A percentile compares a stretch with the other conserved stretches of the same genome.
These are phyloP conservation scores for Hermaeophaga mercurialis DNA, from an alignment of 2,888 invertebrate genomes.

Conservation along the genomic window DNA sequence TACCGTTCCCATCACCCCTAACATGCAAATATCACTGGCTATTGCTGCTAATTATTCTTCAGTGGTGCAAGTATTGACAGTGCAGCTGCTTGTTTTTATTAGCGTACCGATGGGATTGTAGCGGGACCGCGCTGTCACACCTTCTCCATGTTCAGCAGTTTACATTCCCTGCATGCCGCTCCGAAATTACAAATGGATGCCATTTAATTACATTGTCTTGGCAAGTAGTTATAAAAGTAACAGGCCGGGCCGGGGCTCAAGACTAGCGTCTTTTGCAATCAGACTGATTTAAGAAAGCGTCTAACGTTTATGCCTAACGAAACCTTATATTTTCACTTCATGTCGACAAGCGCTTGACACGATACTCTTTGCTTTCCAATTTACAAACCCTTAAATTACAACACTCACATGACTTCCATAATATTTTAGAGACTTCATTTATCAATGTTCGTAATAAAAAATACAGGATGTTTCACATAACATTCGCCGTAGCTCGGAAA, in stretches of 20 bases:
- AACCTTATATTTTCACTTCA: slow-evolving; percentile 10
- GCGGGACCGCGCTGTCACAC: slow-evolving; percentile 56
- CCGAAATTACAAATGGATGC: slow-evolving; percentile 59
- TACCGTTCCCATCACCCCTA: slow-evolving; percentile 24
- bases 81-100: slow-evolving; percentile 57
- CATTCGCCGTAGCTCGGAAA: too few relatives aligned
- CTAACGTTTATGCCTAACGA: slow-evolving; percentile 24
- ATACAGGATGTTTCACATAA: too few relatives aligned
- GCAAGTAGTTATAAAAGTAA: slow-evolving; percentile 58
- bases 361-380: background rate
- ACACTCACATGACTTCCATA: too few relatives aligned
- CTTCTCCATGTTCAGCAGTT: slow-evolving; percentile 58
- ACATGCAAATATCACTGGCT: slow-evolving; percentile 51
- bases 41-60: slow-evolving; percentile 54
- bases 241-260: slow-evolving; percentile 48
- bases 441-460: too few relatives aligned
- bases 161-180: slow-evolving; percentile 57
- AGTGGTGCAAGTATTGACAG: slow-evolving; percentile 54
- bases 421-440: too few relatives aligned
- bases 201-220: slow-evolving; percentile 60
- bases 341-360: background rate
- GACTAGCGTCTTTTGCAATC: slow-evolving; percentile 45
- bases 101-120: slow-evolving; percentile 54
- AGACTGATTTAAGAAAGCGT: slow-evolving; percentile 52
- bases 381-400: too few relatives aligned